Evolutionary conservation across 2,888 invertebrate genomes (phyloP), one percentile per base, ranked within the genome.

Genomic region (Plebejus anna): DNA sequence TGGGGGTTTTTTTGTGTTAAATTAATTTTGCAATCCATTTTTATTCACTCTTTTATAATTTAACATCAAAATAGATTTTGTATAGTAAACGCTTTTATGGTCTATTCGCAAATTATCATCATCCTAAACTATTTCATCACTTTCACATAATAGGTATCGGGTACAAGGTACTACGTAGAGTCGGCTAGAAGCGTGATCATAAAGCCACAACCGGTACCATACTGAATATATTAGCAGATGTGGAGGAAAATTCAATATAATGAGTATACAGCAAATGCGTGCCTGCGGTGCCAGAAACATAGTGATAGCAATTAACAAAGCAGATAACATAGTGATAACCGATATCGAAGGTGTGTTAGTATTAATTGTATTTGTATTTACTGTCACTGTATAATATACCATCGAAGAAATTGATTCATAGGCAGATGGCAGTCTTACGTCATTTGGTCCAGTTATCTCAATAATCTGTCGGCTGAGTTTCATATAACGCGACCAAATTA

Each of bases 11-110:
- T 94, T 82, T 95, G 94, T 76, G 94, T 92, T 80, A 95, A 89
- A 82, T 94, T 94, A 80, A 94, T 94, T 83, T 94, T 95, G 70
- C 94, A 94, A 84, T 96, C 95, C 96, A 96, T 96, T 77, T 32
- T 66, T 5, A 4, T 66, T 11, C 13, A 32, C 32, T 66, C 4
- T 32, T 66, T 66, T 66, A 13, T 66, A 2, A 36, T 66, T 32
- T 1, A 32, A 32, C 28, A 11, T 28, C 28, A 1, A 28, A 22
- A n/a, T 59, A 55, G 4, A 5, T 59, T 7, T 22, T 7, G 7
- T 61, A 22, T 61, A 28, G 11, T 11, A 11, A 28, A 22, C 22
- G 11, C 22, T 61, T 22, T 59, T 28, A 61, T 7, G 1, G 7
- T 22, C 0, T 61, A 61, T 11, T 61, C 28, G 11, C 22, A 28